Evolutionary conservation across 2,888 invertebrate species (phyloP).

Genomic region (Drosophila fulvimacula): DNA sequence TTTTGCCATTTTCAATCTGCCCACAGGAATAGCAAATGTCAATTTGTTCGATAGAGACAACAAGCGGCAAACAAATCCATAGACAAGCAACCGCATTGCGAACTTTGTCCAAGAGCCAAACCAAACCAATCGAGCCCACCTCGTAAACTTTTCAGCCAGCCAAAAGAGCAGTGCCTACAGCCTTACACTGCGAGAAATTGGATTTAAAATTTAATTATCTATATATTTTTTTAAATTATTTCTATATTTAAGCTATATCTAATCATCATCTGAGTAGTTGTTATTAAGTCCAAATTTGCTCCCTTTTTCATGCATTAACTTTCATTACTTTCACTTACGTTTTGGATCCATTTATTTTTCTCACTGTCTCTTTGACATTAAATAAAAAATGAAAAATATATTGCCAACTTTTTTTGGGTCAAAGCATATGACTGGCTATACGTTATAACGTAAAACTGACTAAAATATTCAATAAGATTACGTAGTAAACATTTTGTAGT

Average conservation of each 20-base stretch:
- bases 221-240: background rate
- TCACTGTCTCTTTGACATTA: slow-evolving; percentile 5
- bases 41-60: slow-evolving; percentile 40
- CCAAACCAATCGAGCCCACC: slow-evolving; percentile 1
- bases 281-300: background rate
- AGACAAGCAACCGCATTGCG: slow-evolving; percentile 45
- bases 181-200: slow-evolving; percentile 24
- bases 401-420: slow-evolving; percentile 38
- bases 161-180: slow-evolving; percentile 31
- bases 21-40: slow-evolving; percentile 46
- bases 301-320: background rate
- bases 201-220: background rate
- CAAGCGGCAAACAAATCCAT: slow-evolving; percentile 42
- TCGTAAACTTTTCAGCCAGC: slow-evolving; percentile 33
- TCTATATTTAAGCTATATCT: background rate
- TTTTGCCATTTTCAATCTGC: slow-evolving; percentile 58
- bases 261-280: background rate
- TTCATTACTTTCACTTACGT: too few relatives aligned
- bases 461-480: slow-evolving; percentile 28
- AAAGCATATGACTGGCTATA: slow-evolving; percentile 7
- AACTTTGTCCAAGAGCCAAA: slow-evolving; percentile 34
- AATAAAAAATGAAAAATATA: slow-evolving; percentile 14
- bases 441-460: slow-evolving; percentile 22
- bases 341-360: background rate
- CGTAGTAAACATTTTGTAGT: slow-evolving; percentile 4